Percentiles rank a stretch among this genome's conserved stretches.
Conservation (phyloP, 2,888 invertebrate species). For the Beris chalybata region DNA sequence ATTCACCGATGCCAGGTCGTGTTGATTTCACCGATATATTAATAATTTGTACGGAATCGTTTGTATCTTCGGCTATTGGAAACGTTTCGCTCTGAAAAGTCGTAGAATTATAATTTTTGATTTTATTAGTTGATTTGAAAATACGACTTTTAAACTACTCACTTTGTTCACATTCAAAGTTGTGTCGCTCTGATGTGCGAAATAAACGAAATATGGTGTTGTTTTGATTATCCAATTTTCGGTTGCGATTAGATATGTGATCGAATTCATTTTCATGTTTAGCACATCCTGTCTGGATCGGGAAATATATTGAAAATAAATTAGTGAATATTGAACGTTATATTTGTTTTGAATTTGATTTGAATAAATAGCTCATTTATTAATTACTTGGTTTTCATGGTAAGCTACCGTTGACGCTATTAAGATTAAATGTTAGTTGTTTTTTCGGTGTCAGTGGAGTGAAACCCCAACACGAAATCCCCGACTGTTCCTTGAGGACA, state of each 20-base stretch:
- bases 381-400: conserved; percentile 50
- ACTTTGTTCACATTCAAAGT: conserved; percentile 71
- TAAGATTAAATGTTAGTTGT: no score
- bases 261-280: conserved; percentile 67
- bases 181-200: conserved; percentile 80
- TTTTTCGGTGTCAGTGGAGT: no score
- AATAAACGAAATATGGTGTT: conserved; percentile 69
- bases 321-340: no score
- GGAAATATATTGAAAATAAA: no score
- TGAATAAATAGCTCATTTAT: conserved; percentile 40
- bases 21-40: conserved; percentile 75
- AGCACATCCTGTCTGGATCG: conserved; percentile 71
- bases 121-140: background rate
- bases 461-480: no score
- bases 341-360: no score
- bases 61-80: conserved; percentile 66
- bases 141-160: conserved; percentile 39
- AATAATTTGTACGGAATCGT: conserved; percentile 76
- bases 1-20: conserved; percentile 62
- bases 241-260: conserved; percentile 73
- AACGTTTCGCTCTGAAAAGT: conserved; percentile 67
- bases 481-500: conserved; percentile 44
- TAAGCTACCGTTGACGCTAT: no score
- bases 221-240: conserved; percentile 88
- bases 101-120: background rate